Base-by-base conservation (phyloP, 2,797 vertebrate genomes). In the Myotis myotis region DNA sequence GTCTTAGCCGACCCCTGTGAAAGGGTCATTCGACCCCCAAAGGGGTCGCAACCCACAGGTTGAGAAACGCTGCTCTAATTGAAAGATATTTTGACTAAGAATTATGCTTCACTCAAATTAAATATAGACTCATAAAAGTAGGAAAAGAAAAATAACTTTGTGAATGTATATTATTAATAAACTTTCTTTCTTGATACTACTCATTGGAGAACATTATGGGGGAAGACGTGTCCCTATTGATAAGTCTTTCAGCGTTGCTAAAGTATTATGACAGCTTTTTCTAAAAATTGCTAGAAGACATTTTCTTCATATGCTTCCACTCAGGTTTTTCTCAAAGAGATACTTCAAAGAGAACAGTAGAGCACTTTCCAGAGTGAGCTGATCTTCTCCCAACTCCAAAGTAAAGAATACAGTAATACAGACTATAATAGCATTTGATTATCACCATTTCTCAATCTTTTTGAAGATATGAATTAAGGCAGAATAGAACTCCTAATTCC, bases 401-500 rank as follows among this genome's bases (percentile, higher is more conserved):
- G 66, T 80, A 87, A 95, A 95, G 75, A 84, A 78, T 82, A 72
- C 12, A 76, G 55, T 96, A 96, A 97, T 92, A 76, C 38, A 86
- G 62, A 60, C 93, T 86, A 25, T 97, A 97, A 97, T 97, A 72
- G 95, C 93, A 94, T 84, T 91, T 97, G 96, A 97, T 97, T 97
- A 97, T 96, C 60, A 97, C 83, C 94, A 96, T 89, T 96, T 96
- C 96, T 94, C 92, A 71, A 41, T 92, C 74, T 96, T 96, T 95
- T 94, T 96, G 91, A 97, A 95, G 92, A 89, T 96, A n/a, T 44
- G 90, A 96, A 93, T 95, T 94, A 95, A 93, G 88, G n/a, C 72
- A 85, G 66, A 86, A 83, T 57, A 16, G 16, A 96, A 70, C 25
- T 93, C 38, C 91, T 80, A 93, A 81, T 90, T 94, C 80, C 53